These are phyloP conservation scores for Tachina grossa DNA, from an alignment of 2,888 invertebrate species.

Conservation along the genomic window DNA sequence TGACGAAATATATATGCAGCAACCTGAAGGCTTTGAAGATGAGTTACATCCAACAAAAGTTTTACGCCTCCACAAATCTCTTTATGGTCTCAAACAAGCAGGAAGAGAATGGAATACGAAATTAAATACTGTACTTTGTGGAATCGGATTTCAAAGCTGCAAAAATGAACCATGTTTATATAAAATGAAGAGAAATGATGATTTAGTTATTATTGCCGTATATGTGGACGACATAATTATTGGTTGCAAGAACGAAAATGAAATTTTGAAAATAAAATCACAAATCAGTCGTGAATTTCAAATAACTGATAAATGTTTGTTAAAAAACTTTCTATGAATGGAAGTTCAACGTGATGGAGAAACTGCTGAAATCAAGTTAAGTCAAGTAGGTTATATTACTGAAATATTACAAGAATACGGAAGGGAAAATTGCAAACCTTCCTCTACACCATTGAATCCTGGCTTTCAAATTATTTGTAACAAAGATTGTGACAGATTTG, in stretches of 20 bases:
- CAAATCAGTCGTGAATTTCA: not conserved
- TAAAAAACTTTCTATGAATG: not conserved
- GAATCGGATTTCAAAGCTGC: constrained; percentile 13
- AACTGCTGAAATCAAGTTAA: constrained; percentile 1
- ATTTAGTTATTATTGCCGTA: constrained; percentile 1
- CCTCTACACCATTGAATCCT: not conserved
- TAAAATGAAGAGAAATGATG: constrained; percentile 10
- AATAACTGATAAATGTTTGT: constrained; percentile 3
- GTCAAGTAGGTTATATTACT: not conserved
- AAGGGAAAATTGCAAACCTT: constrained; percentile 7
- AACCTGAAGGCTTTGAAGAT: too few species aligned
- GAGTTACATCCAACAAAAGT: not conserved
- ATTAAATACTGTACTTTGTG: not conserved
- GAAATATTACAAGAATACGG: constrained; percentile 3
- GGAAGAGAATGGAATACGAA: constrained; percentile 8
- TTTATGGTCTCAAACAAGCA: not conserved
- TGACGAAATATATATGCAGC: not conserved
- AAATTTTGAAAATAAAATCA: too few species aligned
- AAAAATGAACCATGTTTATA: constrained; percentile 17
- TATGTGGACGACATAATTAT: too few species aligned
- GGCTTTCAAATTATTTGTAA: not conserved
- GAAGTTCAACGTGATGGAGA: constrained; percentile 1
- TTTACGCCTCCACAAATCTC: too few species aligned
- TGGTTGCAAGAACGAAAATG: too few species aligned
- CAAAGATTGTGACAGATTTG: not conserved